A percentile compares a stretch with the other conserved stretches of the same genome.
phyloP scores from a whole-genome alignment of 2,888 invertebrate species.

The Philhelius pedissequus region DNA sequence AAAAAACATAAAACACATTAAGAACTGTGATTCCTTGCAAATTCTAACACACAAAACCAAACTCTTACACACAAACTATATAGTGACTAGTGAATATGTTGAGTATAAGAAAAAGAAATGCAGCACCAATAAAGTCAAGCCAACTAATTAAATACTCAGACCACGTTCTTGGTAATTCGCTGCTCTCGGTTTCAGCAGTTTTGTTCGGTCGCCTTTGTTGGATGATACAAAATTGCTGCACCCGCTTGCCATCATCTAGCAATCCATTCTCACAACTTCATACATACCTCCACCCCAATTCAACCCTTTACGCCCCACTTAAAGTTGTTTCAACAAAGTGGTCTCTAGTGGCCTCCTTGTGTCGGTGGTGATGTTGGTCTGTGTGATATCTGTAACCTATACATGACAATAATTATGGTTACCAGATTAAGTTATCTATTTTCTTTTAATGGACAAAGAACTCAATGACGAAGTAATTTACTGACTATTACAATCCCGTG shows the following conservation, averaged over 20 bases:
- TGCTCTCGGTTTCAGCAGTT: slow-evolving; percentile 67
- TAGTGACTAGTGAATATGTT: slow-evolving; percentile 24
- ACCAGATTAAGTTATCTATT: background rate
- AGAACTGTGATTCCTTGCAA: slow-evolving; percentile 42
- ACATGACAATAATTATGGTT: slow-evolving; percentile 40
- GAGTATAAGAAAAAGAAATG: slow-evolving; percentile 56
- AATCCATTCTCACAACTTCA: slow-evolving; percentile 35
- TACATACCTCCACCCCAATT: background rate
- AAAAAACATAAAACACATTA: slow-evolving; percentile 15
- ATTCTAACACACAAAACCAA: slow-evolving; percentile 41
- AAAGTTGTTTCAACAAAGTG: slow-evolving; percentile 65
- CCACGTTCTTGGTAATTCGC: slow-evolving; percentile 68
- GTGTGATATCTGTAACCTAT: slow-evolving; percentile 65
- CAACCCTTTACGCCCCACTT: slow-evolving; percentile 22
- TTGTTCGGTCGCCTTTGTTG: slow-evolving; percentile 64
- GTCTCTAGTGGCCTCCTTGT: slow-evolving; percentile 67
- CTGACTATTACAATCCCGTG: background rate
- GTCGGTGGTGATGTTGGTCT: slow-evolving; percentile 61
- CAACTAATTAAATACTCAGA: slow-evolving; percentile 67
- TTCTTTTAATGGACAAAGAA: background rate
- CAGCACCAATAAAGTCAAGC: slow-evolving; percentile 64
- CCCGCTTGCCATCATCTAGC: slow-evolving; percentile 60
- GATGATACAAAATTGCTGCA: slow-evolving; percentile 67
- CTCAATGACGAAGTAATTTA: background rate
- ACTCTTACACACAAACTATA: background rate